These are phyloP conservation scores for Leucozona laternaria DNA, from an alignment of 2,888 invertebrate species.

Conservation along the genomic window DNA sequence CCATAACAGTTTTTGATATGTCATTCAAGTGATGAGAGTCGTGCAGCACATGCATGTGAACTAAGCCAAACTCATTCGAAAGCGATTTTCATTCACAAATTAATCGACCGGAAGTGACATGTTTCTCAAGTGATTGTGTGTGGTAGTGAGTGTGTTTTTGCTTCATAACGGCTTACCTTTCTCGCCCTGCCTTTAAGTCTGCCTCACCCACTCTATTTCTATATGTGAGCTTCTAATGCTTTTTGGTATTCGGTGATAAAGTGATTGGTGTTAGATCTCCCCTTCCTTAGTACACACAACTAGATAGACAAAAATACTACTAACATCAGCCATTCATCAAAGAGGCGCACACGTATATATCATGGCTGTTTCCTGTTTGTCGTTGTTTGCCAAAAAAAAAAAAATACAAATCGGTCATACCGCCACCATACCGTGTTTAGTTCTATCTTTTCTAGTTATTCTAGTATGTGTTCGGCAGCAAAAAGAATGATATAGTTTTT, in stretches of 20 bases:
- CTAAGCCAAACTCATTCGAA: conserved; percentile 71
- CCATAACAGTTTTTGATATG: conserved; percentile 51
- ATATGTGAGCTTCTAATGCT: conserved; percentile 13
- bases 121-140: conserved; percentile 73
- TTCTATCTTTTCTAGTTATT: conserved; percentile 27
- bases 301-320: conserved; percentile 52
- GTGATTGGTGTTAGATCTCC: conserved; percentile 45
- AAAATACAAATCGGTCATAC: conserved; percentile 21
- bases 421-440: conserved; percentile 14
- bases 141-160: conserved; percentile 33
- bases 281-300: conserved; percentile 48
- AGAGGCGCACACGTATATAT: conserved; percentile 42
- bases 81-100: conserved; percentile 75
- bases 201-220: conserved; percentile 17
- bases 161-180: conserved; percentile 38
- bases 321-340: conserved; percentile 65
- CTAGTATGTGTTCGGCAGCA: conserved; percentile 13
- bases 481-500: conserved; percentile 14
- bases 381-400: conserved; percentile 67
- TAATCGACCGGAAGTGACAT: conserved; percentile 77
- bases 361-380: conserved; percentile 70
- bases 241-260: conserved; percentile 8
- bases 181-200: conserved; percentile 8
- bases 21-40: conserved; percentile 50
- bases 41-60: conserved; percentile 52